Base-by-base conservation (phyloP, 2,797 vertebrate species). In the Oophaga sylvatica region DNA sequence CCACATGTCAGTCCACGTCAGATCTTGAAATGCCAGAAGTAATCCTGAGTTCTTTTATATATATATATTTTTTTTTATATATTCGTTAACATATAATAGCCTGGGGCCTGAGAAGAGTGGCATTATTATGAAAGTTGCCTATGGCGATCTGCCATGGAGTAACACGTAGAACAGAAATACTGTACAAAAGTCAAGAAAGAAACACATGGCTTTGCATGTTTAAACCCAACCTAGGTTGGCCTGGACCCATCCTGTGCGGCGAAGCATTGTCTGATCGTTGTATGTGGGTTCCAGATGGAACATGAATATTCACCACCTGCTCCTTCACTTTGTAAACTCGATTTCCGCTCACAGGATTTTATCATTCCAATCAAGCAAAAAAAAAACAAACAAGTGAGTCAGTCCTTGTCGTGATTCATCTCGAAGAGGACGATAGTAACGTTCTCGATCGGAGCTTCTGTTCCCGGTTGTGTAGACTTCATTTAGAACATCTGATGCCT, bases 401-500 rank as follows among this genome's bases (percentile, higher is more conserved):
- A 89, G 80, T 67, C 65, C 65, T 86, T 45, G 84, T 87, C 80
- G 88, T 89, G 88, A 89, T 89, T 57, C 63, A 60, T 86, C 78
- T 81, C 10, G 83, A 78, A 86, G 41, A 86, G 77, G 81, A 81
- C 56, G 62, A 78, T 53, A 65, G 63, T 80, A 53, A 20, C 76
- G 70, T 86, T 87, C 84, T 80, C 48, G 41, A 45, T 83, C 62
- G 82, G 41, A 89, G 80, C 60, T 78, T 82, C 22, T 83, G 82
- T 86, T 89, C 84, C 71, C 84, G 82, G 62, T 76, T 41, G 73
- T 41, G 73, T 62, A 35, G 78, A 71, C 73, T 85, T 89, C 67
- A 78, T 89, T 86, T 83, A 70, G 88, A 89, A 71, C 84, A 89
- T 77, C 88, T 89, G 80, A 81, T 83, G 78, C 88, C 82, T 89